Conservation (phyloP, 2,113 vertebrate genomes). For the Rhodinocichla rosea region DNA sequence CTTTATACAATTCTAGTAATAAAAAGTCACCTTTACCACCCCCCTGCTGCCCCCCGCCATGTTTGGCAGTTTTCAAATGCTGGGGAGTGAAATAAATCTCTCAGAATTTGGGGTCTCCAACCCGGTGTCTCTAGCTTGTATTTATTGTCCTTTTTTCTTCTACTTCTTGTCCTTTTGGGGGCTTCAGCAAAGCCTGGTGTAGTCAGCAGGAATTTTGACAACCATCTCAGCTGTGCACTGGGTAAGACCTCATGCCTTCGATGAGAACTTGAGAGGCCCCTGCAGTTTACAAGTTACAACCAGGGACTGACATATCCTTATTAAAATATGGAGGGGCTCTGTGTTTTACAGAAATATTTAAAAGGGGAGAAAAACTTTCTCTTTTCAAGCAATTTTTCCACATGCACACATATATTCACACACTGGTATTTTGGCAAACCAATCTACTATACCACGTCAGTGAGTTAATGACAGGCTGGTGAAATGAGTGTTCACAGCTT, state of each 20-base stretch:
- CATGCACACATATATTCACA: background rate
- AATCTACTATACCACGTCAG: background rate
- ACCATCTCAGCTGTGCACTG: background rate
- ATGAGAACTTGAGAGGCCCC: background rate
- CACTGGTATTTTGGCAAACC: background rate
- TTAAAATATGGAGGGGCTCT: background rate
- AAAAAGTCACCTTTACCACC: background rate
- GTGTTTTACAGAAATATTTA: background rate
- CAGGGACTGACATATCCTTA: background rate
- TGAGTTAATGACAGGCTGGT: background rate
- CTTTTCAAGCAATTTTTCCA: background rate
- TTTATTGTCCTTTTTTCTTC: background rate
- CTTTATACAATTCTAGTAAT: background rate
- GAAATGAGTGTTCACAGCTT: background rate
- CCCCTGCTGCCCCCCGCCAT: fast-evolving
- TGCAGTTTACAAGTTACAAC: background rate
- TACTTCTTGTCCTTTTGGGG: background rate
- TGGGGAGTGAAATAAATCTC: background rate
- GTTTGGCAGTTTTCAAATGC: background rate
- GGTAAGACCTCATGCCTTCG: background rate
- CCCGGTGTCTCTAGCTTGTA: background rate
- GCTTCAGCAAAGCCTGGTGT: background rate
- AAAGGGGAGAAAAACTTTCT: background rate
- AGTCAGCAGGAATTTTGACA: background rate
- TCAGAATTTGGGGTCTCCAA: background rate